Evolutionary conservation across 1,140 invertebrate genomes (phyloP).

Genomic region (Penaeus indicus): DNA sequence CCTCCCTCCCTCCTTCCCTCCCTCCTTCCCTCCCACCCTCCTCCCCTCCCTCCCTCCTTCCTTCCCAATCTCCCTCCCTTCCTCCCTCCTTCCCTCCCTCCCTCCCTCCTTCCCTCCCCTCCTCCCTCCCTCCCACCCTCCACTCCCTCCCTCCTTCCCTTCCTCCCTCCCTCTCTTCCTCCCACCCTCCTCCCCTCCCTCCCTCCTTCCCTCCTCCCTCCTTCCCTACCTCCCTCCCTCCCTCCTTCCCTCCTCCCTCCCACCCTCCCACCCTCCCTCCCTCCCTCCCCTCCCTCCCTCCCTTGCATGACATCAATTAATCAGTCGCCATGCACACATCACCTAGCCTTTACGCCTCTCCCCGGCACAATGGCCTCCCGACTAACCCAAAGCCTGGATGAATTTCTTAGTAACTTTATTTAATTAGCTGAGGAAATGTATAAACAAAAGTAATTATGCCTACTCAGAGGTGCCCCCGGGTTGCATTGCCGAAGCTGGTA

Average conservation of each 20-base stretch:
- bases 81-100: conserved; percentile 37
- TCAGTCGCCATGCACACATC: neutral
- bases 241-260: neutral
- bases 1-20: conserved; percentile 37
- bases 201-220: conserved; percentile 21
- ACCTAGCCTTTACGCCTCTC: no score
- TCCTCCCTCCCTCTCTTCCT: neutral
- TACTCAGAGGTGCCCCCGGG: no score
- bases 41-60: neutral
- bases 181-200: neutral
- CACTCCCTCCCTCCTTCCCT: neutral
- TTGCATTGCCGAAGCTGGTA: no score
- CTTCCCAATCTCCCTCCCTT: conserved; percentile 7
- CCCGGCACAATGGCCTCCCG: no score
- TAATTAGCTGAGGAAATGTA: no score
- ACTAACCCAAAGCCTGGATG: no score
- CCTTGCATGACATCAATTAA: neutral
- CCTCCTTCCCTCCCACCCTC: neutral
- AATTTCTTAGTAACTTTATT: no score
- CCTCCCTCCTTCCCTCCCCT: conserved; percentile 27
- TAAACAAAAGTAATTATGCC: no score
- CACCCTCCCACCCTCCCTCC: neutral
- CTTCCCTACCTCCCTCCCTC: conserved; percentile 14
- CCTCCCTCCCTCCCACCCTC: conserved; percentile 15
- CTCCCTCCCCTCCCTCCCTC: neutral